These are phyloP conservation scores for Chelonia mydas DNA, from an alignment of 2,797 vertebrate genomes.

Conservation along the genomic window DNA sequence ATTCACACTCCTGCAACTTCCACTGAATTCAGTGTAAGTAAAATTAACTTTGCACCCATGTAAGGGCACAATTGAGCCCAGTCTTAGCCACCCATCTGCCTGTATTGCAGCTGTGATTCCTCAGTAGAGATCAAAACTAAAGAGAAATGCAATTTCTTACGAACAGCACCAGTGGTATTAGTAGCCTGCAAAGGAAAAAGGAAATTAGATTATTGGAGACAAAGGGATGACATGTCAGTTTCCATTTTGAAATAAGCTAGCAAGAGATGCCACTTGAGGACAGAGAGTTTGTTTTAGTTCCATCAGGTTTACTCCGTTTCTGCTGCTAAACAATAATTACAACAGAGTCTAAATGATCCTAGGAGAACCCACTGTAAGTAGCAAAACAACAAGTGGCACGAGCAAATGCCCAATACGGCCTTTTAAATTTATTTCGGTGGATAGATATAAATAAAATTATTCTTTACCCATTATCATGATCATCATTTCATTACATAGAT, in stretches of 20 bases:
- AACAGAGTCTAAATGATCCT: not conserved
- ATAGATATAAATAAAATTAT: not conserved
- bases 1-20: not conserved
- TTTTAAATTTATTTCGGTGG: constrained; percentile 11
- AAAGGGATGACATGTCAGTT: constrained; percentile 58
- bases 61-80: not conserved
- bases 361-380: not conserved
- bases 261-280: constrained; percentile 34
- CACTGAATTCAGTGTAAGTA: not conserved
- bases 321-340: constrained; percentile 35
- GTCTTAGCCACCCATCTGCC: not conserved
- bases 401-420: rapidly evolving
- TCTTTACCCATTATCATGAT: constrained; percentile 14
- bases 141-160: constrained; percentile 45
- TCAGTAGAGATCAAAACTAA: constrained; percentile 26
- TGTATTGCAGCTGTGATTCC: not conserved
- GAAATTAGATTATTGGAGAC: constrained; percentile 40
- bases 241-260: constrained; percentile 48
- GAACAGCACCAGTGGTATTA: not conserved
- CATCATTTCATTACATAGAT: not conserved
- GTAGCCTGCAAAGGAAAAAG: constrained; percentile 18
- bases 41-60: constrained; percentile 20
- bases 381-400: not conserved
- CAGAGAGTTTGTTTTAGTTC: constrained; percentile 32
- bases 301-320: not conserved